Evolutionary conservation across 23 tunicate species (phyloP), one percentile per base, ranked within the genome.

Genomic region (Corella eumyota): DNA sequence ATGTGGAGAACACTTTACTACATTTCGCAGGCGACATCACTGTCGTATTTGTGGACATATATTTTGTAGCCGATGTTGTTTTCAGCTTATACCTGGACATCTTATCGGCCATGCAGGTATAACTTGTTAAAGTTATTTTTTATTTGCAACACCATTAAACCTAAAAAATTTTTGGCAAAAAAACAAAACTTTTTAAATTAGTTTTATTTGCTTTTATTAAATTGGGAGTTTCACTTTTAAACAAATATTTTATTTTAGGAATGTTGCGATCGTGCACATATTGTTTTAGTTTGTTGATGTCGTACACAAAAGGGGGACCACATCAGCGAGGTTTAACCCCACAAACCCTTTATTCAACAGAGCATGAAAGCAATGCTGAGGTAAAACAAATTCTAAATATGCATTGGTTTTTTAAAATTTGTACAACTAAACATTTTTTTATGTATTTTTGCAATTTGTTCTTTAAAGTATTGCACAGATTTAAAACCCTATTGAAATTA

Each of bases 1-100:
- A 34, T 92, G 99, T 62, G 85, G 85, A 19, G 92, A 72, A 26
- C 66, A 71, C 7, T 92, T 92, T 48, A 78, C 93, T 27, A 92
- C 99, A 0, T 75, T 83, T 38, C 65, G 99, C 32, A 53, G 99
- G 19, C 87, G 99, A 4, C 99, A 92, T 56, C 99, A 92, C 45
- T 92, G 99, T 48, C 76, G 99, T 2, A 76, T 92, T 13, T 92
- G 99, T 64, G 99, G 99, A 3, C 99, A 92, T 34, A 83, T 92
- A 22, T 92, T 92, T 67, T 92, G 99, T 68, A 83, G 85, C 37
- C 69, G 85, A 35, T 92, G 99, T 49, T 86, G 95, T 48, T 64
- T 65, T 60, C 71, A 77, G 56, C 76, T 73, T 29, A 71, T 86
- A 28, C 65, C 85, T 7, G 86, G 95, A 0, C 33, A 68, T 31